A percentile compares a stretch with the other conserved stretches of the same genome.
phyloP scores from a whole-genome alignment of 2,888 invertebrate species.

The Mactromeris polynyma region DNA sequence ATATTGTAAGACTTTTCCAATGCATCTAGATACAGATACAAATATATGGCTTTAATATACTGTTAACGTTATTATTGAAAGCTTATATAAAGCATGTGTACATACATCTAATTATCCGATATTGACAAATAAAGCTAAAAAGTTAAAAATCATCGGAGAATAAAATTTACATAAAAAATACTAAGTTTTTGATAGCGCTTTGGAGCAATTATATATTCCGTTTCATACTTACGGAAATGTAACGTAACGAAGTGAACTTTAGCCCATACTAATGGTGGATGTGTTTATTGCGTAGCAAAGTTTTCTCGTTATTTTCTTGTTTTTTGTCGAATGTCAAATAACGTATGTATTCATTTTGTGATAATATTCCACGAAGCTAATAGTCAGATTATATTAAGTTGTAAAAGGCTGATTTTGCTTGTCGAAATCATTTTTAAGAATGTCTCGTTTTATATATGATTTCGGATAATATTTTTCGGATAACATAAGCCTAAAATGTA shows the following conservation, averaged over 20 bases:
- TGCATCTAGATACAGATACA: no score
- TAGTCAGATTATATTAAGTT: background rate
- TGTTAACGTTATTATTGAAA: no score
- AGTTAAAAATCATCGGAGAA: no score
- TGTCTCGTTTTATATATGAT: background rate
- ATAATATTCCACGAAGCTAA: background rate
- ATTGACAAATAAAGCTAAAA: no score
- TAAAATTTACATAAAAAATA: no score
- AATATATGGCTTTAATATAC: no score
- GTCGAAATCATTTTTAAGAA: background rate
- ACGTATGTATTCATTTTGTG: background rate
- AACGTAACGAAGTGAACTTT: background rate
- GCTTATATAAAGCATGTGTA: no score
- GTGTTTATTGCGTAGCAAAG: conserved; percentile 9
- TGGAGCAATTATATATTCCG: no score
- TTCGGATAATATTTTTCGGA: background rate
- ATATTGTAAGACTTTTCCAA: no score
- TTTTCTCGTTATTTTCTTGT: background rate
- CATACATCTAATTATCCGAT: no score
- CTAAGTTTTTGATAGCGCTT: no score
- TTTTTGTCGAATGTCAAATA: background rate
- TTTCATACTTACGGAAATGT: background rate
- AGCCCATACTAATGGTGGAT: background rate
- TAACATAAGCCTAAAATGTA: background rate
- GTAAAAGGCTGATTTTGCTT: background rate